Conservation (phyloP, 2,888 invertebrate genomes). For the Apodemia duryi region DNA sequence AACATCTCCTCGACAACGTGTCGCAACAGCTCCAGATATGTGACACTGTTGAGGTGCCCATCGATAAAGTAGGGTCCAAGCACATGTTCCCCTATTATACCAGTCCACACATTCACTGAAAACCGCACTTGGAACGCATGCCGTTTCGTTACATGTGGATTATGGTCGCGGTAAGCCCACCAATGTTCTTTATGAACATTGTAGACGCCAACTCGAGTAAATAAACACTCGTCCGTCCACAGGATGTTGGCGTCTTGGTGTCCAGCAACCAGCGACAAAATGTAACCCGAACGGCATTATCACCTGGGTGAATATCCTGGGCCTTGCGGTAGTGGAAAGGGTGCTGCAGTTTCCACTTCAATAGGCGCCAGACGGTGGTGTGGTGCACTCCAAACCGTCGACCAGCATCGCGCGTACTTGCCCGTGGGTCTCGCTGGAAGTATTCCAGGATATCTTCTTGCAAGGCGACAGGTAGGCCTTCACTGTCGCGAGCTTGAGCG, state of each 20-base stretch:
- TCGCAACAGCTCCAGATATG: background rate
- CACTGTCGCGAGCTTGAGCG: slow-evolving; percentile 2
- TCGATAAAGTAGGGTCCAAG: background rate
- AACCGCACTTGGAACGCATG: background rate
- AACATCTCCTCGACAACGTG: background rate
- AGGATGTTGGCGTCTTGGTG: slow-evolving; percentile 6
- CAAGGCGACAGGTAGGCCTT: background rate
- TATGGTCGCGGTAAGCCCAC: background rate
- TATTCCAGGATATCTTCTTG: slow-evolving; percentile 13
- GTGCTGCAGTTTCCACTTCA: background rate
- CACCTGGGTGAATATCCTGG: background rate
- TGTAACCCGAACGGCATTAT: background rate
- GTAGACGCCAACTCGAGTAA: slow-evolving; percentile 10
- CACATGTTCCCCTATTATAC: background rate
- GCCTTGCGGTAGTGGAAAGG: background rate
- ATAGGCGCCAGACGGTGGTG: background rate
- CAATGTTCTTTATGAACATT: slow-evolving; percentile 12
- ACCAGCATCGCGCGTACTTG: slow-evolving; percentile 6
- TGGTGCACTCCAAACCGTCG: background rate
- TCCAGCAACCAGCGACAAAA: background rate
- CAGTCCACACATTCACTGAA: slow-evolving; percentile 13
- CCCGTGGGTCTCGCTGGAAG: slow-evolving; percentile 8
- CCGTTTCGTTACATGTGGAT: background rate
- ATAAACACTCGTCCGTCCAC: slow-evolving; percentile 10
- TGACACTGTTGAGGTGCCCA: background rate